Conservation (phyloP, 2,888 invertebrate genomes). For the Eupithecia abbreviata region DNA sequence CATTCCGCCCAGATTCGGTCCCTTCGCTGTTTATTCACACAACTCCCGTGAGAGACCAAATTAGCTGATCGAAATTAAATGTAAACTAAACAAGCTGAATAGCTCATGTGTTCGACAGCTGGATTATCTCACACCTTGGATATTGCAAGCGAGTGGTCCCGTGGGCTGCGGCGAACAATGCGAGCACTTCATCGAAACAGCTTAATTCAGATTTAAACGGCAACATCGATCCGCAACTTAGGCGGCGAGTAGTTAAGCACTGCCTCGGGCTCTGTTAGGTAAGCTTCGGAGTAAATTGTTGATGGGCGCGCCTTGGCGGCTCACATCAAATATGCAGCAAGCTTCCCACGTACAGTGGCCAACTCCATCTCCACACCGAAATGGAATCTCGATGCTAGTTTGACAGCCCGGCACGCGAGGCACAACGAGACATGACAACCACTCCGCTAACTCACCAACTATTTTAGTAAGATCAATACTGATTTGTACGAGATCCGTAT, state of each 20-base stretch:
- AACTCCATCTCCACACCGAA: conserved; percentile 55
- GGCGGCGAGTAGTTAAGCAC: conserved; percentile 57
- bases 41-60: conserved; percentile 45
- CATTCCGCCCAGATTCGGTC: conserved; percentile 34
- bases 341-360: conserved; percentile 58
- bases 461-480: conserved; percentile 41
- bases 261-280: conserved; percentile 64
- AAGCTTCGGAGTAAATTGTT: conserved; percentile 67
- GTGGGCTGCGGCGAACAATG: conserved; percentile 49
- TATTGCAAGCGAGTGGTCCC: conserved; percentile 44
- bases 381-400: conserved; percentile 59
- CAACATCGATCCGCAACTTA: conserved; percentile 61
- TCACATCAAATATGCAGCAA: conserved; percentile 76
- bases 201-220: conserved; percentile 65
- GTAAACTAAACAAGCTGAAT: conserved; percentile 45
- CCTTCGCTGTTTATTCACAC: conserved; percentile 44
- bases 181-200: conserved; percentile 51
- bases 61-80: conserved; percentile 50
- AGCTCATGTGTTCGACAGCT: conserved; percentile 37
- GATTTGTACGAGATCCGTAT: conserved; percentile 25
- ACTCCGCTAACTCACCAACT: conserved; percentile 44
- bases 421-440: conserved; percentile 47
- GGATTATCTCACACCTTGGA: conserved; percentile 46
- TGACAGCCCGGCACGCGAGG: conserved; percentile 57
- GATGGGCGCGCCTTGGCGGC: conserved; percentile 61